Percentiles rank a stretch among this genome's conserved stretches.
phyloP scores from a whole-genome alignment of 2,797 vertebrate species.

The Cetoscarus ocellatus region DNA sequence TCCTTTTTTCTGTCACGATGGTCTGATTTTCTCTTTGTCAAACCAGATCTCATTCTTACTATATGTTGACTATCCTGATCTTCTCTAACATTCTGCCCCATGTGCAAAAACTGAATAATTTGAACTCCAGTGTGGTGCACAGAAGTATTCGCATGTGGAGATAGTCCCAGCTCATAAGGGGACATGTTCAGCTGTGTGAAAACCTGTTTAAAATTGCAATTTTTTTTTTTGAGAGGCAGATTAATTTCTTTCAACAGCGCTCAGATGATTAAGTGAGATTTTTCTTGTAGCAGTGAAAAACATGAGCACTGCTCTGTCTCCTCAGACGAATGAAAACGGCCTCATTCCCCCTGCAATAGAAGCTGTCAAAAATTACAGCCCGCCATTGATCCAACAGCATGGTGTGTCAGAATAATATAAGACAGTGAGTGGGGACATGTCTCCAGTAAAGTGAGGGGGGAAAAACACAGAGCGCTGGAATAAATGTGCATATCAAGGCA shows the following conservation, averaged over 20 bases:
- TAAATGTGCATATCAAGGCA: slow-evolving; percentile 74
- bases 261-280: slow-evolving; percentile 23
- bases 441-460: slow-evolving; percentile 39
- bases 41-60: not conserved
- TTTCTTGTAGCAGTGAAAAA: slow-evolving; percentile 15
- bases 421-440: slow-evolving; percentile 28
- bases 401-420: slow-evolving; percentile 39
- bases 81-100: slow-evolving; percentile 9
- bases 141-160: not conserved
- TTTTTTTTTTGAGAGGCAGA: not conserved
- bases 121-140: not conserved
- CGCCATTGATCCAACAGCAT: slow-evolving; percentile 57
- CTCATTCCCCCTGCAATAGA: slow-evolving; percentile 35
- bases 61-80: slow-evolving; percentile 15
- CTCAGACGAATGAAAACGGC: slow-evolving; percentile 43
- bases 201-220: slow-evolving; percentile 3
- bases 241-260: not conserved
- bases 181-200: not conserved
- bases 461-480: slow-evolving; percentile 57
- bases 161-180: not conserved
- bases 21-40: too few species aligned
- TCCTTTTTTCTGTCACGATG: too few species aligned
- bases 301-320: slow-evolving; percentile 8
- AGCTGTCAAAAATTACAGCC: slow-evolving; percentile 63
- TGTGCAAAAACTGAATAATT: slow-evolving; percentile 15